These are phyloP conservation scores for Gallinago media DNA, from an alignment of 2,113 vertebrate genomes.

Conservation along the genomic window DNA sequence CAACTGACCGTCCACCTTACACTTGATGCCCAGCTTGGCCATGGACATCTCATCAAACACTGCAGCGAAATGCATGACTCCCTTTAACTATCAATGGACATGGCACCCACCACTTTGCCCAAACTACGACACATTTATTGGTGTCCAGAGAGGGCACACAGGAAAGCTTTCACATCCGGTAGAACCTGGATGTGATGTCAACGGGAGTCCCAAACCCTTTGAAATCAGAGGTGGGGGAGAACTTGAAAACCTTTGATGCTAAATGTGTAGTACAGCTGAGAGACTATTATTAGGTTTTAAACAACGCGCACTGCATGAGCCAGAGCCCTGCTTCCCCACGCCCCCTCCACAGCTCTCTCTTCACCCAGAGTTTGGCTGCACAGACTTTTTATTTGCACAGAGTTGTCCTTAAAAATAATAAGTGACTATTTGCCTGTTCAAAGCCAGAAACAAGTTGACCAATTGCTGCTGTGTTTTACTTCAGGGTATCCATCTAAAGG, in stretches of 20 bases:
- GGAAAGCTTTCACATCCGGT: fast-evolving
- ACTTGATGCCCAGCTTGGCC: background rate
- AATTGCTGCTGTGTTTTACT: slow-evolving; percentile 77
- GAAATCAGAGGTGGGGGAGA: background rate
- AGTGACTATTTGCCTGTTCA: slow-evolving; percentile 76
- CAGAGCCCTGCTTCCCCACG: background rate
- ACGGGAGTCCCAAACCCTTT: background rate
- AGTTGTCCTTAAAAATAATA: slow-evolving; percentile 76
- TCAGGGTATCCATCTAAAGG: slow-evolving; percentile 76
- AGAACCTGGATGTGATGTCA: background rate
- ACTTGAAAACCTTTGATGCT: background rate
- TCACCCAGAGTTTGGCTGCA: slow-evolving; percentile 31
- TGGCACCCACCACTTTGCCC: fast-evolving
- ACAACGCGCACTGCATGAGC: background rate
- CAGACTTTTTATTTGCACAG: slow-evolving; percentile 68
- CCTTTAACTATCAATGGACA: background rate
- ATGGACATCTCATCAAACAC: fast-evolving
- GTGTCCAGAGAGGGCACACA: background rate
- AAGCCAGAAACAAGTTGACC: slow-evolving; percentile 76
- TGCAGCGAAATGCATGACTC: background rate
- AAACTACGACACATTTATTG: background rate
- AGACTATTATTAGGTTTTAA: background rate
- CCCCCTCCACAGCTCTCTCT: background rate
- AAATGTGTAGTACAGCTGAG: background rate
- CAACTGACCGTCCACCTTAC: background rate